Conservation (phyloP, 2,888 invertebrate species). For the Scrobipalpa atriplicella region DNA sequence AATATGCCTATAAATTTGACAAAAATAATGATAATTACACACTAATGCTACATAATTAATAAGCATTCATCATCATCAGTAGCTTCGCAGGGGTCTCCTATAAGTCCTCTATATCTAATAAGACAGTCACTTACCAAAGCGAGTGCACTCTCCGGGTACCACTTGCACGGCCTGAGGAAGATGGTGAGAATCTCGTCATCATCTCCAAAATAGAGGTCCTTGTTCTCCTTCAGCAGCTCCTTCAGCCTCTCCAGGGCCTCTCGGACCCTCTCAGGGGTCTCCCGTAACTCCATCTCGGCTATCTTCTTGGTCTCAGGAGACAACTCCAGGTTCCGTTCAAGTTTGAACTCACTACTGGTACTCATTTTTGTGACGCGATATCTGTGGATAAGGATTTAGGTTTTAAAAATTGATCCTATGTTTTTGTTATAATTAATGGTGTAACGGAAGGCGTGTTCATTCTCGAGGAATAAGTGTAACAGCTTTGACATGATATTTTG, state of each 20-base stretch:
- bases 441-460: too few species aligned
- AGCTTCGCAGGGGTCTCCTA: too few species aligned
- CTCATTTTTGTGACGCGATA: conserved; percentile 54
- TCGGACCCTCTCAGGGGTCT: conserved; percentile 86
- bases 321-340: conserved; percentile 83
- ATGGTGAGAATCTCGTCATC: conserved; percentile 91
- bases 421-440: too few species aligned
- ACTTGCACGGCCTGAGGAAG: conserved; percentile 92
- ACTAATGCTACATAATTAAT: too few species aligned
- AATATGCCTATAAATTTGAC: not conserved
- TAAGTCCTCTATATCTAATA: too few species aligned
- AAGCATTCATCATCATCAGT: too few species aligned
- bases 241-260: conserved; percentile 84
- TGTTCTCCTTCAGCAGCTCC: conserved; percentile 85
- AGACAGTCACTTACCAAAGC: conserved; percentile 84
- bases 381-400: not conserved
- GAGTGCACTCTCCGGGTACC: conserved; percentile 90
- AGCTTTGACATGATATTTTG: too few species aligned
- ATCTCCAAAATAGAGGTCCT: conserved; percentile 86
- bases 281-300: conserved; percentile 86
- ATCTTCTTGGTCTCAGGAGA: conserved; percentile 81
- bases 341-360: conserved; percentile 74
- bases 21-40: not conserved
- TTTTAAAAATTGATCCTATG: too few species aligned
- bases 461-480: too few species aligned